These are phyloP conservation scores for Andricus grossulariae DNA, from an alignment of 1,140 invertebrate species.

Conservation along the genomic window DNA sequence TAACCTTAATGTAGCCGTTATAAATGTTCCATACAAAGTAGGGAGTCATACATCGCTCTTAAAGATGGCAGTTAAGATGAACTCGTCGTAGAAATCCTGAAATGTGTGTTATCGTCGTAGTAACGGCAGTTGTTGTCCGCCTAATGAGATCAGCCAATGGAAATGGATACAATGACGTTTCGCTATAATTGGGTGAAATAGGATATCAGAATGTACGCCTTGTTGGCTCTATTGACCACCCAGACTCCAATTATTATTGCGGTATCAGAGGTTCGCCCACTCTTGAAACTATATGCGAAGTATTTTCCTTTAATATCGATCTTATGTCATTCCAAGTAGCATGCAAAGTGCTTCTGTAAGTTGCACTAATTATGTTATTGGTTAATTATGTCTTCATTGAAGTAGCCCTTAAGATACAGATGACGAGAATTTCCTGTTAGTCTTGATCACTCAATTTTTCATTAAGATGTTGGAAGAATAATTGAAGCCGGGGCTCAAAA, in stretches of 20 bases:
- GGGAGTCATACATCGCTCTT: background rate
- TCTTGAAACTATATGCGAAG: too few relatives aligned
- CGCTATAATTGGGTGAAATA: background rate
- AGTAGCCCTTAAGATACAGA: too few relatives aligned
- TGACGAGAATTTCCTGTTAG: too few relatives aligned
- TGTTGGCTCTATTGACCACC: constrained; percentile 5
- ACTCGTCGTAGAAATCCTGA: background rate
- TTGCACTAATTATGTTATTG: background rate
- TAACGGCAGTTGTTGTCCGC: constrained; percentile 1
- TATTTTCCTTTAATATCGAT: constrained; percentile 11
- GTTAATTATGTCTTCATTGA: background rate
- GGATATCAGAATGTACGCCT: constrained; percentile 20
- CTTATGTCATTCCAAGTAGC: background rate
- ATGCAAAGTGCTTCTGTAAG: background rate
- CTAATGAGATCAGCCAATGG: constrained; percentile 19
- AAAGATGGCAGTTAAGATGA: background rate
- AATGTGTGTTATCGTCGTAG: constrained; percentile 4
- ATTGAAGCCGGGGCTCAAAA: too few relatives aligned
- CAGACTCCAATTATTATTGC: constrained; percentile 19
- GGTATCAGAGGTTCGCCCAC: background rate
- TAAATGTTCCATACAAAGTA: background rate
- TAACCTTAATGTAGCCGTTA: background rate
- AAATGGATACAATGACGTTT: constrained; percentile 28
- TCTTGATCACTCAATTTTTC: too few relatives aligned
- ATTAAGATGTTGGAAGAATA: too few relatives aligned